These are phyloP conservation scores for Papio anubis DNA, from an alignment of 2,113 vertebrate genomes.

Conservation along the genomic window DNA sequence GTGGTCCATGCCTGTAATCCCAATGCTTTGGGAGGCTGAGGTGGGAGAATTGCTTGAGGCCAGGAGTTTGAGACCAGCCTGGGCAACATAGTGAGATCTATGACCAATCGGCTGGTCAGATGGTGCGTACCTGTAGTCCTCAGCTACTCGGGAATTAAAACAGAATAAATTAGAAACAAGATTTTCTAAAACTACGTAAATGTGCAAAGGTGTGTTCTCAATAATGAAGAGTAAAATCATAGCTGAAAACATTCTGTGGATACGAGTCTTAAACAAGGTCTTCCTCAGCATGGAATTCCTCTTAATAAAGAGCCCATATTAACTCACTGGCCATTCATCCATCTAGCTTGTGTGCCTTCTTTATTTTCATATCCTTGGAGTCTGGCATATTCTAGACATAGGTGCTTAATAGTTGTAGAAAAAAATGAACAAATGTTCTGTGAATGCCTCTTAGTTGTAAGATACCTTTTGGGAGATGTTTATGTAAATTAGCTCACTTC, in stretches of 20 bases:
- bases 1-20: too few relatives aligned
- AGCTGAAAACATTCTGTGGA: background rate
- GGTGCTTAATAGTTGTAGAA: background rate
- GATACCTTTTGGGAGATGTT: background rate
- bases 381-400: background rate
- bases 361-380: background rate
- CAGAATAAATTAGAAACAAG: background rate
- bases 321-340: background rate
- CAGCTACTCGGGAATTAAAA: background rate
- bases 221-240: background rate
- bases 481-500: slow-evolving; percentile 14
- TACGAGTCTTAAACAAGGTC: background rate
- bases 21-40: too few relatives aligned
- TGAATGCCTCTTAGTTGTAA: background rate
- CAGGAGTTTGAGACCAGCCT: too few relatives aligned
- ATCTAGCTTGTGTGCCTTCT: background rate
- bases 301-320: background rate
- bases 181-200: background rate
- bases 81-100: too few relatives aligned
- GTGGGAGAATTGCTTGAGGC: too few relatives aligned
- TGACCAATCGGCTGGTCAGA: too few relatives aligned
- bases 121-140: too few relatives aligned
- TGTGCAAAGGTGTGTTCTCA: background rate
- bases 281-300: background rate
- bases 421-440: background rate